Evolutionary conservation across 2,113 vertebrate genomes (phyloP).

Genomic region (Plestiodon gilberti): DNA sequence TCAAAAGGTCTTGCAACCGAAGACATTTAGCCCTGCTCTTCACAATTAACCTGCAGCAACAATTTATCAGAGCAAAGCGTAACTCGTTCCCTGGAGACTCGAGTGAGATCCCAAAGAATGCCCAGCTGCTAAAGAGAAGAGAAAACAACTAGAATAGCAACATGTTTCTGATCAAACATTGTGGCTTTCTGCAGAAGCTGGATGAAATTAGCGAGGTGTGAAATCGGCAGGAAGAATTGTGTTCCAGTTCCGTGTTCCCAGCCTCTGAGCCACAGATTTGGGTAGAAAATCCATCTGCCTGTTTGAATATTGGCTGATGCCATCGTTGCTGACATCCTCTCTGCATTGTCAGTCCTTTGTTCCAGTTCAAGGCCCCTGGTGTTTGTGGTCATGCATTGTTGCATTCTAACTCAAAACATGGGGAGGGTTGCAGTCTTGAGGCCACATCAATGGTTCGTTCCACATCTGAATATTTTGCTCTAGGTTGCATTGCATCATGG

Average conservation of each 20-base stretch:
- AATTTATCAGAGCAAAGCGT: constrained; percentile 33
- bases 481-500: background rate
- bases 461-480: background rate
- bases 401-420: background rate
- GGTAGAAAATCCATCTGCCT: background rate
- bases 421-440: background rate
- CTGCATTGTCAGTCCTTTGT: background rate
- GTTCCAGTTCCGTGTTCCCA: background rate
- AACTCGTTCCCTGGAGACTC: background rate
- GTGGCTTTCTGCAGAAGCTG: background rate
- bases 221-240: background rate
- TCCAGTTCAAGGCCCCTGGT: background rate
- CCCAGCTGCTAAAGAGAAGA: background rate
- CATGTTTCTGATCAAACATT: background rate
- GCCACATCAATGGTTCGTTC: background rate
- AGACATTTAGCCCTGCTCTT: background rate
- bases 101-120: constrained; percentile 8
- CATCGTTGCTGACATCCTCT: background rate
- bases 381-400: background rate
- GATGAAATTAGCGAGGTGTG: background rate
- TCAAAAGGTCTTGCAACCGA: background rate
- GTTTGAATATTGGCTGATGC: background rate
- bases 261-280: background rate
- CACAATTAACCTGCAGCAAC: constrained; percentile 12
- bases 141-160: background rate